Evolutionary conservation across 2,888 invertebrate species (phyloP).

Genomic region (Hirtodrosophila cameraria): DNA sequence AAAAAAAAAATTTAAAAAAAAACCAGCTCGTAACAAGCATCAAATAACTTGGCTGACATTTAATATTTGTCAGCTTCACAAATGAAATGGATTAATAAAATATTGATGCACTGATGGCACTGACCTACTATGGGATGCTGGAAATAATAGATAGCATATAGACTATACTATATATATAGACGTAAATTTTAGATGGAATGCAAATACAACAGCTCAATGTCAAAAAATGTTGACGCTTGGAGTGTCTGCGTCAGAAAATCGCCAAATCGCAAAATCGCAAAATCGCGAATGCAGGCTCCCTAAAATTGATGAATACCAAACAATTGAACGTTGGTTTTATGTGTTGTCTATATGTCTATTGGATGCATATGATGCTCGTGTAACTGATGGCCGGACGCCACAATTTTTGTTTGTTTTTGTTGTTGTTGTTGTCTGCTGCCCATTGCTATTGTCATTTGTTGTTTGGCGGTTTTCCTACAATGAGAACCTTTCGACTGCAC

Average conservation of each 20-base stretch:
- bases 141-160: conserved; percentile 23
- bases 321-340: conserved; percentile 57
- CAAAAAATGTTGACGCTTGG: conserved; percentile 40
- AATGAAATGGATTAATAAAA: conserved; percentile 48
- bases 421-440: conserved; percentile 41
- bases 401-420: conserved; percentile 28
- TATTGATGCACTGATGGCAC: conserved; percentile 45
- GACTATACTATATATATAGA: neutral
- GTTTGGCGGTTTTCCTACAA: conserved; percentile 30
- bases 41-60: conserved; percentile 32
- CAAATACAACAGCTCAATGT: conserved; percentile 49
- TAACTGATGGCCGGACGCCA: conserved; percentile 74
- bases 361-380: too few relatives aligned
- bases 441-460: conserved; percentile 67
- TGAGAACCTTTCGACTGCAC: conserved; percentile 47
- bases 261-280: too few relatives aligned
- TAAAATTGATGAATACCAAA: conserved; percentile 71
- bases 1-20: conserved; percentile 13
- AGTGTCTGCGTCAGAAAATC: conserved; percentile 73
- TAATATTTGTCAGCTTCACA: conserved; percentile 40
- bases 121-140: conserved; percentile 45
- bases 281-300: conserved; percentile 52
- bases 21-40: neutral
- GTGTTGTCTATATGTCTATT: conserved; percentile 22
- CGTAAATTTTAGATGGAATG: conserved; percentile 51